phyloP scores from a whole-genome alignment of 2,797 vertebrate genomes.

The Gobionotothen gibberifrons region DNA sequence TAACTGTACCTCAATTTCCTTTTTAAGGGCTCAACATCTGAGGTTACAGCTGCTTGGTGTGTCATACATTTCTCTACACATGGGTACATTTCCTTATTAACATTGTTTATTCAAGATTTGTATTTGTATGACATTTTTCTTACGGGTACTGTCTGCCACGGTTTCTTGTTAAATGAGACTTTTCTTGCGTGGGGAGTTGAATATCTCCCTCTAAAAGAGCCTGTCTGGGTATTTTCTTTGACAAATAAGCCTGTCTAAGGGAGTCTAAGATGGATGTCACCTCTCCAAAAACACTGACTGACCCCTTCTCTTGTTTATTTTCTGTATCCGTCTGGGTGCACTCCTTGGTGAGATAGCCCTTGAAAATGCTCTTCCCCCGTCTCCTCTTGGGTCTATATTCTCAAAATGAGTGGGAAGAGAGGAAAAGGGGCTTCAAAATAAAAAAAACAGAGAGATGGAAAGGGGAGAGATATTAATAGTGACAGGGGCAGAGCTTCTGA shows the following conservation, averaged over 20 bases:
- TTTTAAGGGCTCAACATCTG: not conserved
- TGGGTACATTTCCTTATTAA: not conserved
- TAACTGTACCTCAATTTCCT: not conserved
- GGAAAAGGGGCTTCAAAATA: constrained; percentile 32
- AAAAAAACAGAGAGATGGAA: constrained; percentile 52
- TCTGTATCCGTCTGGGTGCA: constrained; percentile 16
- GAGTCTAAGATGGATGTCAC: constrained; percentile 34
- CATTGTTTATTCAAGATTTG: not conserved
- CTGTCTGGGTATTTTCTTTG: not conserved
- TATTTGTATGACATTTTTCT: not conserved
- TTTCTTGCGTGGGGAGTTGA: not conserved
- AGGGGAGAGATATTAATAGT: constrained; percentile 70
- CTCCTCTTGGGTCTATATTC: constrained; percentile 42
- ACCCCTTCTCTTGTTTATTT: constrained; percentile 27
- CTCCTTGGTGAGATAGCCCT: constrained; percentile 34
- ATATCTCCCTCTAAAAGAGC: constrained; percentile 8
- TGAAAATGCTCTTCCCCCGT: constrained; percentile 37
- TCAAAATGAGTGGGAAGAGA: constrained; percentile 62
- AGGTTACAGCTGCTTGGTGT: not conserved
- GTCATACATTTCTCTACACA: not conserved
- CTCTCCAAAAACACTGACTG: constrained; percentile 35
- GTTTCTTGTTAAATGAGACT: not conserved
- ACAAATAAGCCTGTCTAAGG: constrained; percentile 32
- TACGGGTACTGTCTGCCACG: not conserved
- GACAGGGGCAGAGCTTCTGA: constrained; percentile 67